A percentile compares a stretch with the other conserved stretches of the same genome.
phyloP scores from a whole-genome alignment of 1,140 invertebrate species.

The Chlorops oryzae region DNA sequence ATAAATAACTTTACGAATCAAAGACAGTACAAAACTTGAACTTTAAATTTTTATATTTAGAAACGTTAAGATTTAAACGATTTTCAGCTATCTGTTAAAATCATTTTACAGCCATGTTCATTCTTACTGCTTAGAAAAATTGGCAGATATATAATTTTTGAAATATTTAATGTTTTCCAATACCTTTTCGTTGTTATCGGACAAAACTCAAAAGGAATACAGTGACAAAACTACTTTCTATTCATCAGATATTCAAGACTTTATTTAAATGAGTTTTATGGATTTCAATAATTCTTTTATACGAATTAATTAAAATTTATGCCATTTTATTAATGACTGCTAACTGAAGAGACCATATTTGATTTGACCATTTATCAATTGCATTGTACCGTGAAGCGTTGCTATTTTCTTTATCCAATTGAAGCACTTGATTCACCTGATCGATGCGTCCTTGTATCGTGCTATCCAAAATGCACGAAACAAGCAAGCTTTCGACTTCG shows the following conservation, averaged over 20 bases:
- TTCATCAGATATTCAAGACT: too few relatives aligned
- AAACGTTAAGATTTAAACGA: too few relatives aligned
- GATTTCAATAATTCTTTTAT: background rate
- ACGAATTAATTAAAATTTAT: too few relatives aligned
- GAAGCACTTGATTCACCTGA: conserved; percentile 92
- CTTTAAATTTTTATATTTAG: too few relatives aligned
- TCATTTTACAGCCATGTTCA: too few relatives aligned
- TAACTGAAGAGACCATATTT: conserved; percentile 79
- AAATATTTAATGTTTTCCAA: background rate
- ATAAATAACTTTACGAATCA: too few relatives aligned
- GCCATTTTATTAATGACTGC: conserved; percentile 87
- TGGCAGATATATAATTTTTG: too few relatives aligned
- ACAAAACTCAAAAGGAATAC: background rate
- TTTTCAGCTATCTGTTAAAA: too few relatives aligned
- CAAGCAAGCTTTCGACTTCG: conserved; percentile 94
- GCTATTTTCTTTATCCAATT: conserved; percentile 74
- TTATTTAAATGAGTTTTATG: too few relatives aligned
- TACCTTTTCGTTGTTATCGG: background rate
- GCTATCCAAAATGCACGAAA: conserved; percentile 98
- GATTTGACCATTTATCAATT: conserved; percentile 93
- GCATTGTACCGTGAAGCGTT: conserved; percentile 85
- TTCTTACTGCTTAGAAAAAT: too few relatives aligned
- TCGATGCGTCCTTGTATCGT: conserved; percentile 96
- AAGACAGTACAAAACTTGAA: too few relatives aligned
- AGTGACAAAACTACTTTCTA: too few relatives aligned